Conservation (phyloP, 2,888 invertebrate genomes). For the Pyrrhosoma nymphula region DNA sequence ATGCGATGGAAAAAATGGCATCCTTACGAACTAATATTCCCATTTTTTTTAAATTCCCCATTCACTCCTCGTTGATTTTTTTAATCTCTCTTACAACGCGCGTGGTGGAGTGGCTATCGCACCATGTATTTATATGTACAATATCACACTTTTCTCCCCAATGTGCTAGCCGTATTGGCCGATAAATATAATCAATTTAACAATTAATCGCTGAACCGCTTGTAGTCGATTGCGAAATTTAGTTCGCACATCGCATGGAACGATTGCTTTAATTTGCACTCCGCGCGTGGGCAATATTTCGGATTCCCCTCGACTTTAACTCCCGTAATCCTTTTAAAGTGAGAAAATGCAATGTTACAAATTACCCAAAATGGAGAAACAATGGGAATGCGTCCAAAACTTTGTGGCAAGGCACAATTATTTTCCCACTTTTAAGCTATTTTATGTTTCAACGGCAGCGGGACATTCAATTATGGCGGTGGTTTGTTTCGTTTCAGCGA, state of each 20-base stretch:
- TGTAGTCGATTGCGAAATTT: not conserved
- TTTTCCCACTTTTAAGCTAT: not conserved
- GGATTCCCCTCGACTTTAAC: not conserved
- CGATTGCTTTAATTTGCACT: not conserved
- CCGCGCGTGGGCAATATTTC: not conserved
- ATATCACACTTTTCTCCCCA: not conserved
- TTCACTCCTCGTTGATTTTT: not conserved
- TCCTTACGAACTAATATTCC: not conserved
- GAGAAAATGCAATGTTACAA: not conserved
- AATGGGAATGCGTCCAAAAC: not conserved
- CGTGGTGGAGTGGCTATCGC: not conserved
- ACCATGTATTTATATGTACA: not conserved
- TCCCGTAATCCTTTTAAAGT: not conserved
- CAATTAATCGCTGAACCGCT: not conserved
- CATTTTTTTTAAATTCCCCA: too few species aligned
- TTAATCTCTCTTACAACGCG: too few species aligned
- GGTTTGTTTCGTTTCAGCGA: not conserved
- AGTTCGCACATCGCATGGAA: not conserved
- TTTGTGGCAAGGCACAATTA: not conserved
- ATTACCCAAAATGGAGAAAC: conserved; percentile 1
- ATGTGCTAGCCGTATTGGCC: not conserved
- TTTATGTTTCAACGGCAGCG: not conserved
- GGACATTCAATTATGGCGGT: not conserved
- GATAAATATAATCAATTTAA: not conserved
- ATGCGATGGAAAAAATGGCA: too few species aligned